A percentile compares a stretch with the other conserved stretches of the same genome.
These are phyloP conservation scores for Catharus fuscescens DNA, from an alignment of 2,113 vertebrate genomes.

Conservation along the genomic window DNA sequence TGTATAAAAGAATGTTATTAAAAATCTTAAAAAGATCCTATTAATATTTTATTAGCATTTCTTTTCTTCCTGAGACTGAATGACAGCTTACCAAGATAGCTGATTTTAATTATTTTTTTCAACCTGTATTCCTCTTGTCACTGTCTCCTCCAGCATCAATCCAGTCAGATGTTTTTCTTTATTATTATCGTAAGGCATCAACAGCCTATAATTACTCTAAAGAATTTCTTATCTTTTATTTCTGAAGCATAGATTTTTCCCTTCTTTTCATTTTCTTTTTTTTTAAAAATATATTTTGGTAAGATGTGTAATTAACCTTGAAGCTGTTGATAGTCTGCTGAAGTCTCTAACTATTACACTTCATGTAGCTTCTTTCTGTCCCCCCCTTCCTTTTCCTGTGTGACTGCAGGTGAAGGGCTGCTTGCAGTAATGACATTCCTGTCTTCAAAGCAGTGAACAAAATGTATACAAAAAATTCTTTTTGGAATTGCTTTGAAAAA, in stretches of 20 bases:
- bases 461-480: background rate
- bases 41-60: slow-evolving; percentile 97
- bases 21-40: slow-evolving; percentile 81
- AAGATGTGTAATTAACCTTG: slow-evolving; percentile 71
- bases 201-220: slow-evolving; percentile 78
- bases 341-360: slow-evolving; percentile 12
- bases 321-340: slow-evolving; percentile 66
- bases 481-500: slow-evolving; percentile 10
- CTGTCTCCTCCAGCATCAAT: slow-evolving; percentile 80
- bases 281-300: slow-evolving; percentile 21
- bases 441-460: slow-evolving; percentile 10
- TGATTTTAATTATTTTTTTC: slow-evolving; percentile 88
- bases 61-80: slow-evolving; percentile 86
- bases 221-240: slow-evolving; percentile 78
- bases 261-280: background rate
- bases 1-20: slow-evolving; percentile 84
- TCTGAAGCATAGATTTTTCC: slow-evolving; percentile 67
- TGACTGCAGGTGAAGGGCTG: background rate
- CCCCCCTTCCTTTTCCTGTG: background rate
- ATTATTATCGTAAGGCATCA: slow-evolving; percentile 68
- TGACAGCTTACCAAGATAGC: slow-evolving; percentile 88
- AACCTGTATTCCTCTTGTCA: slow-evolving; percentile 76
- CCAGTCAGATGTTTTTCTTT: slow-evolving; percentile 85
- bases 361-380: background rate
- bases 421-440: background rate